Base-by-base conservation (phyloP, 2,797 vertebrate species). In the Corythornis leucogaster region DNA sequence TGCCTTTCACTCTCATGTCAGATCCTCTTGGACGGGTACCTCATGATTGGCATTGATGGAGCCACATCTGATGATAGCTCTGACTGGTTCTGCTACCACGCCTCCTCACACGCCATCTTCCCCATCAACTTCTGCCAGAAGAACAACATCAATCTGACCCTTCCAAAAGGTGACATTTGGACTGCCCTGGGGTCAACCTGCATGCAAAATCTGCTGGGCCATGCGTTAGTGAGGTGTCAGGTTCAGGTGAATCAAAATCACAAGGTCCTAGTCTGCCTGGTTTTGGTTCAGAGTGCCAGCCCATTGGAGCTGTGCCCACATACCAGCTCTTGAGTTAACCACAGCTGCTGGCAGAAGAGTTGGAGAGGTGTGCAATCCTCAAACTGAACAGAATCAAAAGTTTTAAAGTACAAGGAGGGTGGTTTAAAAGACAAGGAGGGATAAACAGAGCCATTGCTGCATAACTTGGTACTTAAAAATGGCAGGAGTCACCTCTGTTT, bases 21-120 rank as follows among this genome's bases (percentile, higher is more conserved):
- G 99, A 98, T 99, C 67, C 97, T 99, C 78, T 94, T 98, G 55
- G 99, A 99, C 0, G 99, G 99, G 1, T 99, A 99, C 96, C 97
- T 99, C 83, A 99, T 99, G 99, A 98, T 99, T 66, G 98, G 98
- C 38, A 98, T 99, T 46, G 99, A 99, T 40, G 98, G 98, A 54
- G 94, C 97, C 1, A 81, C 90, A 0, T 98, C 98, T 6, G 96
- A 95, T 17, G 98, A 98, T 10, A 97, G 98, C 70, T 98, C 98
- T 0, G 99, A 99, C 95, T 98, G 98, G 98, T 99, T 99, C 97
- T 99, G 99, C 91, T 99, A 99, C 93, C 99, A 99, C 0, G 98
- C 99, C 15, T 99, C 98, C 18, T 99, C 99, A 11, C 98, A 99
- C 0, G 98, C 98, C 88, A 98, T 99, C 94, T 98, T 99, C 71